phyloP scores from a whole-genome alignment of 2,888 invertebrate genomes.

The Nymphalis polychloros region DNA sequence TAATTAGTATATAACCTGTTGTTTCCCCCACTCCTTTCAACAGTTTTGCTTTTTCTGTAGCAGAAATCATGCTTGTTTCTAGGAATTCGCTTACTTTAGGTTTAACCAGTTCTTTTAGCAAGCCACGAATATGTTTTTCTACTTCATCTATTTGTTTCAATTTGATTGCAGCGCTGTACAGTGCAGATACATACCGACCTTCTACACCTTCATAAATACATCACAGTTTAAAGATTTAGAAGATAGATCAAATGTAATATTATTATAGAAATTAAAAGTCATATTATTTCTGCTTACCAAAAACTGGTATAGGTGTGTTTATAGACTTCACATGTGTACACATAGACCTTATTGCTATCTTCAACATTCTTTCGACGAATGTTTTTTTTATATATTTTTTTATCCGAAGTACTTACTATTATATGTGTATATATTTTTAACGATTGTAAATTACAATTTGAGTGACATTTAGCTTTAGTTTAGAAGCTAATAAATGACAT shows the following conservation, averaged over 20 bases:
- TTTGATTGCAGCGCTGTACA: slow-evolving; percentile 63
- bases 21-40: slow-evolving; percentile 52
- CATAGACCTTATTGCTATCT: slow-evolving; percentile 48
- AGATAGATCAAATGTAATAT: no score
- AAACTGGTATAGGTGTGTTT: slow-evolving; percentile 59
- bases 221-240: background rate
- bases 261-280: background rate
- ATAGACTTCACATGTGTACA: slow-evolving; percentile 41
- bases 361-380: slow-evolving; percentile 45
- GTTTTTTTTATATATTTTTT: background rate
- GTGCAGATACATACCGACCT: slow-evolving; percentile 65
- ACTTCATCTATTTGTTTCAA: slow-evolving; percentile 58
- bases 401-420: background rate
- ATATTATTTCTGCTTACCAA: slow-evolving; percentile 50
- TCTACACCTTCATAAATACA: slow-evolving; percentile 53
- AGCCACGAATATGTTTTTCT: slow-evolving; percentile 51
- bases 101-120: slow-evolving; percentile 54
- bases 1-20: slow-evolving; percentile 47
- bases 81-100: slow-evolving; percentile 63
- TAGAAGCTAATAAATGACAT: no score
- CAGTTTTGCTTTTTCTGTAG: slow-evolving; percentile 56
- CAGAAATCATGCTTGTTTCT: slow-evolving; percentile 59
- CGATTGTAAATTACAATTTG: background rate
- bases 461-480: background rate
- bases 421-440: background rate